Conservation (phyloP, 2,113 vertebrate species). For the Sturnus vulgaris region DNA sequence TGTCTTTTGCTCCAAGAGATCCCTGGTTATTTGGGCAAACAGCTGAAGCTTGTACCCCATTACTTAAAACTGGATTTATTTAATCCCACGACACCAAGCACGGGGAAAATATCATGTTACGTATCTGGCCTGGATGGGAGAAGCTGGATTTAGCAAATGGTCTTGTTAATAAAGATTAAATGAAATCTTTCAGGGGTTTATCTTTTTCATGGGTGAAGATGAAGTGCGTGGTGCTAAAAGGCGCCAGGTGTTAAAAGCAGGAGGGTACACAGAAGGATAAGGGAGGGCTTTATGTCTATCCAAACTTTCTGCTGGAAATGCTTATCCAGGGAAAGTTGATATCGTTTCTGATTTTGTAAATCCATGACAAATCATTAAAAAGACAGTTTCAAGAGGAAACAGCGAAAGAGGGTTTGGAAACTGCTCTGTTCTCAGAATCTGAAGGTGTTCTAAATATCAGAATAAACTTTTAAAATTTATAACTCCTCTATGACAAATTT, state of each 20-base stretch:
- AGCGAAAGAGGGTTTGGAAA: neutral
- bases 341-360: neutral
- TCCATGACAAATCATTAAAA: neutral
- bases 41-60: slow-evolving; percentile 31
- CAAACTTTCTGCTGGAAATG: neutral
- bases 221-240: neutral
- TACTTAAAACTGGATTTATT: slow-evolving; percentile 22
- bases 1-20: neutral
- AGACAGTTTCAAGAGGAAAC: neutral
- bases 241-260: neutral
- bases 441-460: neutral
- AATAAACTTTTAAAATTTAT: neutral
- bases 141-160: slow-evolving; percentile 28
- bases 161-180: slow-evolving; percentile 21
- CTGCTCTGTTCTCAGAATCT: neutral
- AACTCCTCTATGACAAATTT: neutral
- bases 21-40: neutral
- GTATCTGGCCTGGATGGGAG: neutral
- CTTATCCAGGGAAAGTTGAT: neutral
- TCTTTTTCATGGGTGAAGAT: neutral
- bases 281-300: neutral
- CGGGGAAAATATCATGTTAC: neutral
- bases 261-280: neutral
- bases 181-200: neutral
- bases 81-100: neutral